These are phyloP conservation scores for Encarsia formosa DNA, from an alignment of 2,888 invertebrate genomes.

Conservation along the genomic window DNA sequence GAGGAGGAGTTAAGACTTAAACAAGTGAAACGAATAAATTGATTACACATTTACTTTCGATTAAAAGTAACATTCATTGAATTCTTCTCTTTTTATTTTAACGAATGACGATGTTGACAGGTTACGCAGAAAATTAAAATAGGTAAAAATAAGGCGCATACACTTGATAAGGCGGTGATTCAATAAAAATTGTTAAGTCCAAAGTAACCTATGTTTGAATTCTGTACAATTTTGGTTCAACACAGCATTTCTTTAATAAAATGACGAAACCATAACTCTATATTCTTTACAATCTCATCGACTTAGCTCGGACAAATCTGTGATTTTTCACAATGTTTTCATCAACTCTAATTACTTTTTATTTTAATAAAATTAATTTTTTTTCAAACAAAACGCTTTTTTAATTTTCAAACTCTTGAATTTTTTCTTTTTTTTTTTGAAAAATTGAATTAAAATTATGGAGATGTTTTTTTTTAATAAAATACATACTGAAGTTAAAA, in stretches of 20 bases:
- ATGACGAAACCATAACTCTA: constrained; percentile 7
- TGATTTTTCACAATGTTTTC: background rate
- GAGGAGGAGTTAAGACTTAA: constrained; percentile 15
- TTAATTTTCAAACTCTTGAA: constrained; percentile 23
- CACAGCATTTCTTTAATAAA: constrained; percentile 20
- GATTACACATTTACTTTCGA: constrained; percentile 3
- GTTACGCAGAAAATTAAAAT: constrained; percentile 5
- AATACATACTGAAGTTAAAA: too few relatives aligned
- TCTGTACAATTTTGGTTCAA: constrained; percentile 29
- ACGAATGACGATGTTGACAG: background rate
- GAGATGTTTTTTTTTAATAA: too few relatives aligned
- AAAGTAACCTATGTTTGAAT: constrained; percentile 23
- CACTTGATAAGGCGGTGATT: constrained; percentile 22
- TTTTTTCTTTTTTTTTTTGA: too few relatives aligned
- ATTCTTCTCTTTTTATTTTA: too few relatives aligned
- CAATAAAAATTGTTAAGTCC: constrained; percentile 24
- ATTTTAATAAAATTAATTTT: background rate
- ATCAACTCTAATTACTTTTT: constrained; percentile 1
- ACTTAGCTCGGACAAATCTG: constrained; percentile 8
- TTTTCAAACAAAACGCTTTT: constrained; percentile 12
- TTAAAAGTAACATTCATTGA: constrained; percentile 3
- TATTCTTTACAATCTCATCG: constrained; percentile 13
- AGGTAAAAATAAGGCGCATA: constrained; percentile 24
- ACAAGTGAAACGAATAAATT: too few relatives aligned
- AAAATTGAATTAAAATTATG: too few relatives aligned